Evolutionary conservation across 2,888 invertebrate species (phyloP), one percentile per base, ranked within the genome.

Genomic region (Schrankia costaestrigalis): DNA sequence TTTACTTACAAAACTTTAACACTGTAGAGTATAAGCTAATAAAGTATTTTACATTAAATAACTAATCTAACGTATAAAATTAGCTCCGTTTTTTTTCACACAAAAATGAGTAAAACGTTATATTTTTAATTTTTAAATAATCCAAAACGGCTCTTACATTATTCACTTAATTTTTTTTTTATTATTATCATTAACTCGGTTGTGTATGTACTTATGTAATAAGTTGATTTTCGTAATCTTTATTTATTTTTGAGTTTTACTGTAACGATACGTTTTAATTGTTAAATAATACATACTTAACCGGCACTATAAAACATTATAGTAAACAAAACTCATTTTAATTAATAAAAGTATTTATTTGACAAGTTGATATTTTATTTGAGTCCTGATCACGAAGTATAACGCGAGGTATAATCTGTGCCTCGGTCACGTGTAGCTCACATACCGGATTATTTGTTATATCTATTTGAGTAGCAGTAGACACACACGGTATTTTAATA

Each of bases 171-270:
- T 71, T 69, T 56, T 57, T 67, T n/a, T n/a, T n/a, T n/a, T n/a
- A n/a, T n/a, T 68, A 61, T 46, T 59, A 74, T 74, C 71, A 77
- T 71, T 78, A 71, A 76, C 78, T 84, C 80, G 85, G 84, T 87
- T 87, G 83, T 86, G 87, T 88, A 80, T 86, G 86, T 90, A 90
- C 89, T 90, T 90, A 89, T 89, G 86, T 88, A 64, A 65, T 81
- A 80, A 78, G 74, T 78, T 58, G 56, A 56, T 49, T 59, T 58
- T 61, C 68, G 65, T 76, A 78, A 55, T 75, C 68, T 54, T 66
- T 62, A 74, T 75, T 78, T 72, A 66, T 77, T 71, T 66, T 75
- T 73, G 60, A 67, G 63, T 85, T 74, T 43, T 84, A 80, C 47
- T 89, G 86, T 89, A 87, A 89, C 79, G 75, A 67, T 71, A 72